Evolutionary conservation across 1,140 invertebrate species (phyloP).

Genomic region (Heliconius hermathena): DNA sequence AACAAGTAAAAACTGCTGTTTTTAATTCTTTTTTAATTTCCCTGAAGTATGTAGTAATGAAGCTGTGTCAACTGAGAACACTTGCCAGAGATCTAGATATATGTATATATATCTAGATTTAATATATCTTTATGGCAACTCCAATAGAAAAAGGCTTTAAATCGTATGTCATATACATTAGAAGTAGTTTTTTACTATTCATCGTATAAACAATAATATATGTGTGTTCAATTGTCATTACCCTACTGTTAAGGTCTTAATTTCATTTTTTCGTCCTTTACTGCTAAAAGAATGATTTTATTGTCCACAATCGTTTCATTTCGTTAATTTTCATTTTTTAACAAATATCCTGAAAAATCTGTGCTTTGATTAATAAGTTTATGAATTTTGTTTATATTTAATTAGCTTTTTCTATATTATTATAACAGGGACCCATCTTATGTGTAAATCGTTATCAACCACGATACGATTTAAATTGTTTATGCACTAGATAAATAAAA

Average conservation of each 20-base stretch:
- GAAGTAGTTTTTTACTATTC: conserved; percentile 26
- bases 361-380: neutral
- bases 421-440: conserved; percentile 20
- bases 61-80: neutral
- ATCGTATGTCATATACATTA: conserved; percentile 23
- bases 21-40: too few relatives aligned
- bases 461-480: conserved; percentile 26
- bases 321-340: neutral
- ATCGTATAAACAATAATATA: conserved; percentile 12
- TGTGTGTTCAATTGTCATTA: conserved; percentile 16
- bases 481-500: conserved; percentile 30
- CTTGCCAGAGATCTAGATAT: conserved; percentile 1
- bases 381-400: neutral
- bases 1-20: neutral
- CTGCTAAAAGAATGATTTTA: neutral
- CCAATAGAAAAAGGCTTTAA: conserved; percentile 29
- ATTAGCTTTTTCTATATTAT: conserved; percentile 22
- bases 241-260: neutral
- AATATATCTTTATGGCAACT: neutral
- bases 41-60: neutral
- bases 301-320: neutral
- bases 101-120: neutral
- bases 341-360: neutral
- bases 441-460: conserved; percentile 16
- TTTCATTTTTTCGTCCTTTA: neutral